Evolutionary conservation across 2,113 vertebrate genomes (phyloP), one percentile per base, ranked within the genome.

Genomic region (Lichenostomus cassidix): DNA sequence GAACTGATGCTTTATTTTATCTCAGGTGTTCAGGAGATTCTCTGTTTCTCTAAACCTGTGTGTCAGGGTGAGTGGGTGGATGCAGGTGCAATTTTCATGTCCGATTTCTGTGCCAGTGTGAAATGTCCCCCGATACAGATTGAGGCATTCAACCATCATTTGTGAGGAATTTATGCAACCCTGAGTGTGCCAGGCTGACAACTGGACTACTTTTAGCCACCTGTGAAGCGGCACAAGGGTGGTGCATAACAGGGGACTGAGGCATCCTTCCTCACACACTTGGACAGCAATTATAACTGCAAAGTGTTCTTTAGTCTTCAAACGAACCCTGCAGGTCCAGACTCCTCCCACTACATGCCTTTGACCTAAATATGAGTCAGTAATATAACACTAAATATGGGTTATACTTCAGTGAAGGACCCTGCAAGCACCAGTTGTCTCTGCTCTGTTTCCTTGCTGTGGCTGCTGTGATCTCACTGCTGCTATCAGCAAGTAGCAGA

Each of bases 211-310:
- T 47, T 44, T 24, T 10, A 67, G 23, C 70, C 37, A 73, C 11
- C 35, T 31, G 44, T 47, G 60, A 84, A 89, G 31, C 4, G 15
- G 39, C 41, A 60, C 0, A 12, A 63, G 24, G 50, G 23, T 60
- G 41, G 49, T 46, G 29, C 2, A 0, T 7, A 35, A 53, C 0
- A 0, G 10, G 8, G 33, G 7, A 50, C 7, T 6, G 13, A 87
- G 63, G 50, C 35, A 69, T 33, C 55, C 37, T 85, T 82, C 58
- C n/a, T 73, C 37, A n/a, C 19, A 62, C 42, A n/a, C 12, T 20
- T 35, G 39, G 31, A 42, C 42, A 62, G 46, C 28, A 93, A 62
- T 29, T 23, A 50, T 9, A 88, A 41, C 42, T 83, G 35, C 50
- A 55, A 70, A 50, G 42, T 11, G 17, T 28, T 76, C 53, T n/a